Conservation (phyloP, 2,797 vertebrate genomes). For the Cynopterus sphinx region DNA sequence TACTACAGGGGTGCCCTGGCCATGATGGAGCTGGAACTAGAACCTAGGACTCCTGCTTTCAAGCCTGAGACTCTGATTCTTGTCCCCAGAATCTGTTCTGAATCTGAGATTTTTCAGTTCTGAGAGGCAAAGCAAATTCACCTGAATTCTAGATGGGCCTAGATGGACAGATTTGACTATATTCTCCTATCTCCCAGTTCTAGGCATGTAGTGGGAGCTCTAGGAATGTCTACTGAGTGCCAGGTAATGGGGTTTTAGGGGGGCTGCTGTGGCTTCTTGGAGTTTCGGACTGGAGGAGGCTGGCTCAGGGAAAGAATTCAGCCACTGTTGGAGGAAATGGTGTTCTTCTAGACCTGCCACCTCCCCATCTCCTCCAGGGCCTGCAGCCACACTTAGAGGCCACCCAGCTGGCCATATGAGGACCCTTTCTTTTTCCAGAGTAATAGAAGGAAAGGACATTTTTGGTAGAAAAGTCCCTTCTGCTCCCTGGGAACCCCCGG, state of each 20-base stretch:
- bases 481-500: constrained; percentile 75
- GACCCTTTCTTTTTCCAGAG: constrained; percentile 67
- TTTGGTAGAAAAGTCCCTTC: constrained; percentile 74
- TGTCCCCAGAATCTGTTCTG: not conserved
- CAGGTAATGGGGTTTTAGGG: not conserved
- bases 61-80: not conserved
- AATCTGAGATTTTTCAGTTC: constrained; percentile 11
- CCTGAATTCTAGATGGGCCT: not conserved
- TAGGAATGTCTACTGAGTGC: not conserved
- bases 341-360: not conserved
- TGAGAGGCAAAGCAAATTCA: constrained; percentile 22
- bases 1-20: not conserved
- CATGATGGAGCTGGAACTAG: not conserved
- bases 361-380: constrained; percentile 2
- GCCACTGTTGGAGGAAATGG: constrained; percentile 52
- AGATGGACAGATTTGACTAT: not conserved
- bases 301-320: not conserved
- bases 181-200: not conserved
- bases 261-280: not conserved
- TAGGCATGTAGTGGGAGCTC: not conserved
- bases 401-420: constrained; percentile 43
- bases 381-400: constrained; percentile 14
- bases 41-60: not conserved
- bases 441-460: constrained; percentile 71
- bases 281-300: not conserved